Evolutionary conservation across 2,888 invertebrate genomes (phyloP).

Genomic region (Zaprionus obscuricornis): DNA sequence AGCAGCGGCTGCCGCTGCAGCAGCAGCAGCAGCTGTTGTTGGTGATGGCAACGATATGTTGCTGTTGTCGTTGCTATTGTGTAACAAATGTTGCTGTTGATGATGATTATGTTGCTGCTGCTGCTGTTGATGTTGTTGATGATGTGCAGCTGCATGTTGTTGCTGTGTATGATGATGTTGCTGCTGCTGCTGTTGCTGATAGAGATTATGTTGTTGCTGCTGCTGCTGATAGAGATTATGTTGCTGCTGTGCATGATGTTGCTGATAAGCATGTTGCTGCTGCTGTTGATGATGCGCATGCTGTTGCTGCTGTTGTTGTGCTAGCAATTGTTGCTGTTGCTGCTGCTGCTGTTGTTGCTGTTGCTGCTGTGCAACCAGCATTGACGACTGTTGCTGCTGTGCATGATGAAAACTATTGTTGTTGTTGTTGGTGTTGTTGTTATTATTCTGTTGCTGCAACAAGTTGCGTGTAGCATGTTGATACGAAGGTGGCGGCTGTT

Average conservation of each 20-base stretch:
- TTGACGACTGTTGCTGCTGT: no score
- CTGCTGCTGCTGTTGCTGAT: slow-evolving; percentile 62
- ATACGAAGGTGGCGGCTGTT: slow-evolving; percentile 78
- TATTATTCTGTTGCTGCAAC: slow-evolving; percentile 84
- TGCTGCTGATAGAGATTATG: slow-evolving; percentile 79
- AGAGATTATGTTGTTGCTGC: slow-evolving; percentile 48
- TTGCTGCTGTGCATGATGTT: slow-evolving; percentile 83
- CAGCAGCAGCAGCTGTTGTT: slow-evolving; percentile 80
- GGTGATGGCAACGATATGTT: slow-evolving; percentile 92
- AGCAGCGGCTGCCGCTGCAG: slow-evolving; percentile 65
- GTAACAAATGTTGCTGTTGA: slow-evolving; percentile 56
- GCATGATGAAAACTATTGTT: slow-evolving; percentile 84
- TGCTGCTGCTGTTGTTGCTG: slow-evolving; percentile 85
- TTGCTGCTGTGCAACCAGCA: slow-evolving; percentile 82
- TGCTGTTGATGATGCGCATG: slow-evolving; percentile 81
- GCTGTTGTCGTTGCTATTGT: slow-evolving; percentile 85
- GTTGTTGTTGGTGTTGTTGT: slow-evolving; percentile 84
- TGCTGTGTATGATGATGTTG: slow-evolving; percentile 51
- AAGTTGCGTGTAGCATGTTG: slow-evolving; percentile 79
- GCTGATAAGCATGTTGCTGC: slow-evolving; percentile 65
- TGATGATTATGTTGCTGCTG: slow-evolving; percentile 39
- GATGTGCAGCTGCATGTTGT: slow-evolving; percentile 51
- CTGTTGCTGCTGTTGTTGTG: slow-evolving; percentile 79
- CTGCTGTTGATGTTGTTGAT: slow-evolving; percentile 57
- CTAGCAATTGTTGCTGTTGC: slow-evolving; percentile 83